Conservation (phyloP, 2,113 vertebrate species). For the Calypte anna region DNA sequence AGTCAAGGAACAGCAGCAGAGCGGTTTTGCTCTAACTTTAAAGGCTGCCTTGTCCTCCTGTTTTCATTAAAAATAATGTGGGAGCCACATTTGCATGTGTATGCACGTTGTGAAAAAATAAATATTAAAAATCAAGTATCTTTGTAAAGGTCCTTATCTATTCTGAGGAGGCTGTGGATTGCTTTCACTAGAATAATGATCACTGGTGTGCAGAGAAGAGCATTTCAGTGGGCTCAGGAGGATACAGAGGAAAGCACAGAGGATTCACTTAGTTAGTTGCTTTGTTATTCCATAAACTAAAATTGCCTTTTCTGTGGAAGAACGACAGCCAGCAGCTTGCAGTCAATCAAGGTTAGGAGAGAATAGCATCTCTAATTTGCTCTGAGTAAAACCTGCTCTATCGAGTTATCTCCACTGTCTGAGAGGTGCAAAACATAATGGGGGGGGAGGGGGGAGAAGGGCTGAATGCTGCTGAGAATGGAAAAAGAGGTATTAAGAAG, state of each 20-base stretch:
- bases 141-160: constrained; percentile 23
- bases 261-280: background rate
- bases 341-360: constrained; percentile 8
- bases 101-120: background rate
- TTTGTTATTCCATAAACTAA: constrained; percentile 41
- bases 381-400: background rate
- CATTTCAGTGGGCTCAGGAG: background rate
- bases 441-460: background rate
- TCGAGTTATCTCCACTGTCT: background rate
- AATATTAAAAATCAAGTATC: background rate
- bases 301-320: constrained; percentile 31
- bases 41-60: background rate
- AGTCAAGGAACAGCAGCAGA: background rate
- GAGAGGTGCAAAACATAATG: background rate
- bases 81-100: background rate
- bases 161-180: background rate
- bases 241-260: constrained; percentile 41
- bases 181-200: constrained; percentile 19
- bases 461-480: background rate
- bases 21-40: background rate
- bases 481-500: background rate
- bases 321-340: background rate
- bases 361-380: constrained; percentile 28
- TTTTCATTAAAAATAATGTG: constrained; percentile 30
- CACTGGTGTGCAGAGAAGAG: background rate